A percentile compares a stretch with the other conserved stretches of the same genome.
These are phyloP conservation scores for Torymus auratus DNA, from an alignment of 2,888 invertebrate genomes.

Conservation along the genomic window DNA sequence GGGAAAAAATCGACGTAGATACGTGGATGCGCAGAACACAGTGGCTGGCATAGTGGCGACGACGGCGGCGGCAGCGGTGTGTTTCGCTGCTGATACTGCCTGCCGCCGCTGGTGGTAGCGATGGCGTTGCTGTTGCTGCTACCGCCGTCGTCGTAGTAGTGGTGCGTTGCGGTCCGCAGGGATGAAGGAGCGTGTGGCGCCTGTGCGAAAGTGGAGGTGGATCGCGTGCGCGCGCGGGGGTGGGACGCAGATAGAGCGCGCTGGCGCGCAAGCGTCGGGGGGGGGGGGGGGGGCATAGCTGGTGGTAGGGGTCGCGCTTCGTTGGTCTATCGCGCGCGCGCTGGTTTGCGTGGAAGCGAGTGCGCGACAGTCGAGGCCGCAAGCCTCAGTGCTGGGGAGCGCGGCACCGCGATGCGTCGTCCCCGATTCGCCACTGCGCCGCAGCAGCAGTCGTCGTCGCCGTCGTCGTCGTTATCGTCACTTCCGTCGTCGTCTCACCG, in stretches of 20 bases:
- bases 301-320: neutral
- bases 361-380: slow-evolving; percentile 74
- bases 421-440: slow-evolving; percentile 62
- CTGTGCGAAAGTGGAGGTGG: neutral
- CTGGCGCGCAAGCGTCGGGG: neutral
- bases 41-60: too few relatives aligned
- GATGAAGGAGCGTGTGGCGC: slow-evolving; percentile 17
- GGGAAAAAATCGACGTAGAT: slow-evolving; percentile 22
- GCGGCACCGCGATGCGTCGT: slow-evolving; percentile 75
- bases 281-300: neutral
- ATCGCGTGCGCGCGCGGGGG: neutral
- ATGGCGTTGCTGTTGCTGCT: slow-evolving; percentile 12
- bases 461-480: neutral
- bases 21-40: slow-evolving; percentile 20
- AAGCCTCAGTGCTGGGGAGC: slow-evolving; percentile 74
- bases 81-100: neutral
- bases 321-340: slow-evolving; percentile 2
- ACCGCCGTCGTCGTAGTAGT: too few relatives aligned
- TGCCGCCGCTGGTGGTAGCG: slow-evolving; percentile 6
- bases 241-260: neutral
- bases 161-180: slow-evolving; percentile 35
- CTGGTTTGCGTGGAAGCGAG: slow-evolving; percentile 36
- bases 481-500: neutral
- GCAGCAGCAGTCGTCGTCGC: slow-evolving; percentile 39
- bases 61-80: slow-evolving; percentile 11